Evolutionary conservation across 2,797 vertebrate species (phyloP), one percentile per base, ranked within the genome.

Genomic region (Vireo griseus): DNA sequence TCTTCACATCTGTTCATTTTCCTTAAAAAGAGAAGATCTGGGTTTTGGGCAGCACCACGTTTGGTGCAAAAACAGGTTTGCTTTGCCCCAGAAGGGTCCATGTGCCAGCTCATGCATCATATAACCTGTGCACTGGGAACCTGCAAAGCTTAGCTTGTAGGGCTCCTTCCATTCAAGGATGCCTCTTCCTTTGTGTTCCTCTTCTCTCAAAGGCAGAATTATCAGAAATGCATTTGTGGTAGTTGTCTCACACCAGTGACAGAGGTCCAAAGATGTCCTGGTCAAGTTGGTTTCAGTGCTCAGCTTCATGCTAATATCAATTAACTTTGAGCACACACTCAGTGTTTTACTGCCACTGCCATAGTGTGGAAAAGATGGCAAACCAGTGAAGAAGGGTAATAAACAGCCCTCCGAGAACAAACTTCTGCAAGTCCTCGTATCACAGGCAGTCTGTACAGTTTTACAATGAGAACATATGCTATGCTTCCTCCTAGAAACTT

Each of bases 231-330:
- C 5, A 8, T 51, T 81, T n/a, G 14, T 44, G 28, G 55, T 5
- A 59, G 4, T 14, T 33, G 62, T 77, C n/a, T 69, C 52, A 44
- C 31, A 59, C 24, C 13, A 31, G 17, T 40, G 29, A 12, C 33
- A 88, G 73, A 69, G 15, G 9, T 22, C 35, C 7, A 39, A 48
- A 75, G 19, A 67, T n/a, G 21, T 18, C 26, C 19, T 40, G 19
- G 21, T 28, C 15, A 73, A 22, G 19, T 0, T 67, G 35, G 16
- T 75, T 85, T 85, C 31, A 26, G 35, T 44, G 40, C 28, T 82
- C 58, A 72, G 8, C 7, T 79, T 25, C 1, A 0, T 48, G 28
- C 13, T 68, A 29, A 13, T 44, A 10, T 65, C 2, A 1, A 5
- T 39, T 65, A 40, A 48, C 7, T 39, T 22, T 62, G 58, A 21